phyloP scores from a whole-genome alignment of 2,888 invertebrate genomes.

The Cordilura impudica region DNA sequence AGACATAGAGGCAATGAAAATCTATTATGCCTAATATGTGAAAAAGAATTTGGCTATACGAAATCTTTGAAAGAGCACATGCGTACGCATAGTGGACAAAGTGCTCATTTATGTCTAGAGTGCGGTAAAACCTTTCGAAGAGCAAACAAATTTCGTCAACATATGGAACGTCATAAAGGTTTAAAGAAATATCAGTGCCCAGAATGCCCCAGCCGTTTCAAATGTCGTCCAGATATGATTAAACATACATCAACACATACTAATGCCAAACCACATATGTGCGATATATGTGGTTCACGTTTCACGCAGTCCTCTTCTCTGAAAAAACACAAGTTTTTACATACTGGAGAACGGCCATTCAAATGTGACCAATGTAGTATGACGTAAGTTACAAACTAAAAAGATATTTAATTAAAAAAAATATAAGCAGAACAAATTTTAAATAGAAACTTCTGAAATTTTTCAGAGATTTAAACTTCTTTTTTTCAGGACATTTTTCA shows the following conservation, averaged over 20 bases:
- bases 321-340: slow-evolving; percentile 83
- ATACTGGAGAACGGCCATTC: slow-evolving; percentile 79
- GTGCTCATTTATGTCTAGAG: slow-evolving; percentile 80
- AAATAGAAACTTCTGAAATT: too few relatives aligned
- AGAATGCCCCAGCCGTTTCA: slow-evolving; percentile 80
- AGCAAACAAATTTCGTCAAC: slow-evolving; percentile 80
- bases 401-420: too few relatives aligned
- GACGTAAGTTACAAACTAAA: too few relatives aligned
- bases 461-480: too few relatives aligned
- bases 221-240: slow-evolving; percentile 79
- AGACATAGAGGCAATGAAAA: slow-evolving; percentile 37
- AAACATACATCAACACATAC: slow-evolving; percentile 79
- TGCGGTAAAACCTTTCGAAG: slow-evolving; percentile 79
- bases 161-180: slow-evolving; percentile 80
- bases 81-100: slow-evolving; percentile 79
- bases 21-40: slow-evolving; percentile 27
- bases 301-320: slow-evolving; percentile 81
- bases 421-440: too few relatives aligned
- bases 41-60: slow-evolving; percentile 22
- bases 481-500: too few relatives aligned
- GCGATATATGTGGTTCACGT: slow-evolving; percentile 82
- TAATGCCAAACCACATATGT: slow-evolving; percentile 81
- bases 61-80: slow-evolving; percentile 80
- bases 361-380: slow-evolving; percentile 69
- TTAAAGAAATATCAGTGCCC: slow-evolving; percentile 79